Base-by-base conservation (phyloP, 2,113 vertebrate species). In the Heterocephalus glaber region DNA sequence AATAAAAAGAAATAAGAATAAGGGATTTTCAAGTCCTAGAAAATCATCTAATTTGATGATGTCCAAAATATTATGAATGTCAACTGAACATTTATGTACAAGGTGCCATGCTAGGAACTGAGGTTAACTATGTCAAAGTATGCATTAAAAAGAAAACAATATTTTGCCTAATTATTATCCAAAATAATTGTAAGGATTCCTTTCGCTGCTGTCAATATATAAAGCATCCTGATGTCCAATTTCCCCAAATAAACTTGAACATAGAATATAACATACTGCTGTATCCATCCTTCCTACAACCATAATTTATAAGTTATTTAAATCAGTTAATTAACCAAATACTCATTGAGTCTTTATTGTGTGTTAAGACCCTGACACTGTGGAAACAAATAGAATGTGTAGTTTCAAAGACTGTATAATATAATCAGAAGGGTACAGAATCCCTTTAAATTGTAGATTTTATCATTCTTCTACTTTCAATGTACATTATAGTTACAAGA, bases 141-240 rank as follows among this genome's bases (percentile, higher is more conserved):
- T 61, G 17, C 33, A n/a, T 49, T 87, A 58, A 90, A 93, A 87
- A 44, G 17, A 28, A 19, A 65, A 5, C 16, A 11, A 60, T 47
- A 84, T 54, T 89, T 66, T 90, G 22, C 17, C 77, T 72, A 63
- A 60, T 68, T 87, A 8, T 87, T 93, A 94, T 52, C 70, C 61
- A 92, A 74, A 89, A n/a, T 74, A 13, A 35, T 85, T 82, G 3
- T 70, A 74, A 58, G 76, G 33, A 80, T 63, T 81, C 7, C 1
- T 84, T 2, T 85, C 56, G 3, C 9, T 10, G 79, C 13, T 5
- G 74, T 79, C 26, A 92, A n/a, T 63, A 82, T 52, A 35, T 28
- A 11, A 90, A 68, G 10, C 44, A 77, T 72, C 24, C 17, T 72
- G 22, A 54, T 90, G 26, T 26, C 19, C 35, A 89, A 54, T 3